Evolutionary conservation across 2,797 vertebrate genomes (phyloP).

Genomic region (Hafferia zeledoni): DNA sequence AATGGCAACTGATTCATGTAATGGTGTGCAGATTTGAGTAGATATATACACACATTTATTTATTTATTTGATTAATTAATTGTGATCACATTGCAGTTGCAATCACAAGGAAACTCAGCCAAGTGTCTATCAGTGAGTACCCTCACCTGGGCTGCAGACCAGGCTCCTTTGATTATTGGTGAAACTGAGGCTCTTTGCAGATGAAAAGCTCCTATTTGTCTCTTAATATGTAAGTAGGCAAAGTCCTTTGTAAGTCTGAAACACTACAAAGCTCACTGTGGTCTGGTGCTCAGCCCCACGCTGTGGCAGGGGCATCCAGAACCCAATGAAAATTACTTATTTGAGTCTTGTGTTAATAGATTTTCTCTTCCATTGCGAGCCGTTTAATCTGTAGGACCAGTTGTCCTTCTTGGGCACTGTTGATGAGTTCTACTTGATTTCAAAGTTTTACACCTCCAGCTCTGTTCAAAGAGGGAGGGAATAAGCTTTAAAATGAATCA

Average conservation of each 20-base stretch:
- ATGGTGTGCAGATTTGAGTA: background rate
- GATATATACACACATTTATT: background rate
- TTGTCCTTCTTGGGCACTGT: background rate
- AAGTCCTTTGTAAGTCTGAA: background rate
- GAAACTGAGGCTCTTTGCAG: background rate
- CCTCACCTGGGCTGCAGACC: background rate
- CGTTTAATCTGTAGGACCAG: background rate
- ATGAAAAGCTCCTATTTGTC: background rate
- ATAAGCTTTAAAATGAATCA: background rate
- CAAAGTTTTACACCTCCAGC: constrained; percentile 13
- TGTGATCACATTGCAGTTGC: background rate
- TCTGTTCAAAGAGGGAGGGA: constrained; percentile 7
- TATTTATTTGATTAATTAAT: background rate
- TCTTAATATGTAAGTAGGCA: background rate
- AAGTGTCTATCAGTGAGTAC: background rate
- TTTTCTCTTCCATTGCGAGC: background rate
- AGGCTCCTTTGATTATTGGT: background rate
- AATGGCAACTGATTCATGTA: background rate
- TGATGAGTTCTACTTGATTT: background rate
- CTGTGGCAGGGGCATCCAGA: background rate
- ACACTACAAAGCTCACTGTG: background rate
- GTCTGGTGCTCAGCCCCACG: background rate
- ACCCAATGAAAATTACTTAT: background rate
- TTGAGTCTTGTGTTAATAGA: background rate
- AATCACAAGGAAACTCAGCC: background rate